A percentile compares a stretch with the other conserved stretches of the same genome.
Evolutionary conservation across 2,797 vertebrate species (phyloP).

Genomic region (Simalia tracyae): DNA sequence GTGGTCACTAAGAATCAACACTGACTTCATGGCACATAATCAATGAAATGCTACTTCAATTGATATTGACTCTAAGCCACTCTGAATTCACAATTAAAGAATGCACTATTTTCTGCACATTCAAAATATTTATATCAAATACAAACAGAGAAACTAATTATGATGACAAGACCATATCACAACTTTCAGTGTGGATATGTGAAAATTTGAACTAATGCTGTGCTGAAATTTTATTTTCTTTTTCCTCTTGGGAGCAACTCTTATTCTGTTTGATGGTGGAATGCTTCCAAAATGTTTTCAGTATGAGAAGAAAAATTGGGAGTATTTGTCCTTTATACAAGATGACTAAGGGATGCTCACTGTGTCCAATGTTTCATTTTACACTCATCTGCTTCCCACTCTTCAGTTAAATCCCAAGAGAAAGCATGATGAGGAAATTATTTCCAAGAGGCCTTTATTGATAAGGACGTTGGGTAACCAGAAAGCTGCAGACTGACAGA

Average conservation of each 20-base stretch:
- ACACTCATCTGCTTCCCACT: conserved; percentile 13
- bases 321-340: neutral
- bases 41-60: neutral
- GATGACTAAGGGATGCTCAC: neutral
- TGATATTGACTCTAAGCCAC: neutral
- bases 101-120: neutral
- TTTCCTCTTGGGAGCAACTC: neutral
- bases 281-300: neutral
- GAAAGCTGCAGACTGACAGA: neutral
- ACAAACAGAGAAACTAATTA: neutral
- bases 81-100: neutral
- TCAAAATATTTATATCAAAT: neutral
- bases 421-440: neutral
- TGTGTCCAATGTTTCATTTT: neutral
- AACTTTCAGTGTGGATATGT: neutral
- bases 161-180: neutral
- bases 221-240: neutral
- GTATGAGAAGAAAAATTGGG: neutral
- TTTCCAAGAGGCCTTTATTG: neutral
- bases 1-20: neutral
- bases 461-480: neutral
- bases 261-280: neutral
- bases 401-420: neutral
- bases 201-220: neutral
- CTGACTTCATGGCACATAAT: neutral